These are phyloP conservation scores for Plectus sambesii DNA, from an alignment of 1,140 invertebrate species.

Conservation along the genomic window DNA sequence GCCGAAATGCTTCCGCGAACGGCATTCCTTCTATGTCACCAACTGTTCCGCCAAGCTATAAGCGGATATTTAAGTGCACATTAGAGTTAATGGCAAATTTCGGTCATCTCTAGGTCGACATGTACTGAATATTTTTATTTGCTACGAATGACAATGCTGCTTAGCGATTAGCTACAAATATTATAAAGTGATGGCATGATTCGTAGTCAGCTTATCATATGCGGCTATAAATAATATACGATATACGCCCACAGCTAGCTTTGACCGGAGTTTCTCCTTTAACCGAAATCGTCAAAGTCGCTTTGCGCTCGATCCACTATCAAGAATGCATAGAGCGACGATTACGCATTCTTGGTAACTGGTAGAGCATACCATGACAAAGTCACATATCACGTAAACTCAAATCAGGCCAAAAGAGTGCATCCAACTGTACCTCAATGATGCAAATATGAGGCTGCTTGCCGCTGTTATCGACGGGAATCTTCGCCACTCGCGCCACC, in stretches of 20 bases:
- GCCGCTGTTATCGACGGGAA: conserved; percentile 60
- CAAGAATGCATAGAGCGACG: neutral
- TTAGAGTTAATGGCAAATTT: conserved; percentile 1
- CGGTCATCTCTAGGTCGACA: neutral
- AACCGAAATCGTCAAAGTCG: too few relatives aligned
- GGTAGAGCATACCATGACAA: too few relatives aligned
- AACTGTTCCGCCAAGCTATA: conserved; percentile 81
- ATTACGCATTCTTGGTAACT: conserved; percentile 1
- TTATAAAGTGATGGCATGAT: too few relatives aligned
- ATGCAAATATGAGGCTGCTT: conserved; percentile 61
- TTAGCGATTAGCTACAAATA: too few relatives aligned
- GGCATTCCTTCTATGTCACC: conserved; percentile 99
- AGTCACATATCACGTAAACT: too few relatives aligned
- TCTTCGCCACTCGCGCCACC: conserved; percentile 76
- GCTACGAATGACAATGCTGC: too few relatives aligned
- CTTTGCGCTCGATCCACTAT: too few relatives aligned
- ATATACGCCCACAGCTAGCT: too few relatives aligned
- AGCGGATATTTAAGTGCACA: conserved; percentile 1
- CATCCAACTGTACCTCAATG: conserved; percentile 48
- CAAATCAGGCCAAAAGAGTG: conserved; percentile 7
- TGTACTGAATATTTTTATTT: too few relatives aligned
- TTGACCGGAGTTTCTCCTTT: too few relatives aligned
- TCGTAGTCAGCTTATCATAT: too few relatives aligned
- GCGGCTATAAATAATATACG: too few relatives aligned
- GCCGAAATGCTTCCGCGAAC: conserved; percentile 95